Percentiles rank a stretch among this genome's conserved stretches.
Conservation (phyloP, 2,797 vertebrate species). For the Argyrosomus regius region DNA sequence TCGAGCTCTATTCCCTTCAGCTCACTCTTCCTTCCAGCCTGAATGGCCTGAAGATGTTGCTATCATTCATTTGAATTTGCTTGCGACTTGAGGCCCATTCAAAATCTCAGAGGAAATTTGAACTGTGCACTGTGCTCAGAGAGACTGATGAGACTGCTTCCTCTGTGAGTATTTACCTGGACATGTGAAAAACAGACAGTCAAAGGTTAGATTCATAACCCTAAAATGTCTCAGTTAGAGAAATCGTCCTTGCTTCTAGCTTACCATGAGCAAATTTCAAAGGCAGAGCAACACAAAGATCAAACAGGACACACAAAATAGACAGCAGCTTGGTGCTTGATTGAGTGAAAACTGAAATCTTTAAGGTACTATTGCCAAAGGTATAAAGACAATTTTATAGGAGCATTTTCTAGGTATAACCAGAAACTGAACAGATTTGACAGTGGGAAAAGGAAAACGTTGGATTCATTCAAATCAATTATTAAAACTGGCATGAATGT, state of each 20-base stretch:
- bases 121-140: background rate
- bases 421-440: background rate
- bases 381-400: background rate
- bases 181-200: background rate
- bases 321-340: background rate
- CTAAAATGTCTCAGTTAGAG: slow-evolving; percentile 14
- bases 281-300: background rate
- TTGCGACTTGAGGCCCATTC: slow-evolving; percentile 5
- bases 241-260: background rate
- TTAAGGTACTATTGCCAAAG: background rate
- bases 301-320: background rate
- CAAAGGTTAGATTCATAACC: background rate
- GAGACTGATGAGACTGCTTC: slow-evolving; percentile 6
- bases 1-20: slow-evolving; percentile 8
- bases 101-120: slow-evolving; percentile 34
- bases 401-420: background rate
- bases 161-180: slow-evolving; percentile 13
- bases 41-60: slow-evolving; percentile 30
- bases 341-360: background rate
- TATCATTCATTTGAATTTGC: slow-evolving; percentile 51
- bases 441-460: too few species aligned
- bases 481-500: background rate
- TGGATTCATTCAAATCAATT: background rate
- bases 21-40: slow-evolving; percentile 23
- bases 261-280: background rate